phyloP scores from a whole-genome alignment of 1,140 invertebrate genomes.

The Diprion similis region DNA sequence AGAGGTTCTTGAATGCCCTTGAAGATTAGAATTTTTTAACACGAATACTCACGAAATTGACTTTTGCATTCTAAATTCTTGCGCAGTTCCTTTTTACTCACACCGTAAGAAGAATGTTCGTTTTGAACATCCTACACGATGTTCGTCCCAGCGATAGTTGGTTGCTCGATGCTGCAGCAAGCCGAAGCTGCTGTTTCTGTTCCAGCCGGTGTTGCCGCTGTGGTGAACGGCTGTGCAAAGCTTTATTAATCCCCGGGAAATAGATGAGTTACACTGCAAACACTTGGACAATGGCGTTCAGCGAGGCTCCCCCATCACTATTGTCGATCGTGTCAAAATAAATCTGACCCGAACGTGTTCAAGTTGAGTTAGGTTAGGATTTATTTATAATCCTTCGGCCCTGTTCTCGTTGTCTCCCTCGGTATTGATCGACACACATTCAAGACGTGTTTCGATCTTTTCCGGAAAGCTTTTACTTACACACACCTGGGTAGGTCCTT shows the following conservation, averaged over 20 bases:
- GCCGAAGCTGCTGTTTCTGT: neutral
- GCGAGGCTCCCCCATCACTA: neutral
- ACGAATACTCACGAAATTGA: too few relatives aligned
- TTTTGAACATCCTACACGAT: too few relatives aligned
- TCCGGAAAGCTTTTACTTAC: too few relatives aligned
- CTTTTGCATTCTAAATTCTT: too few relatives aligned
- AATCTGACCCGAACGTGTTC: constrained; percentile 5
- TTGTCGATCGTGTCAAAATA: constrained; percentile 5
- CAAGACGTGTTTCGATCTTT: neutral
- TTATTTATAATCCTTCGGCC: constrained; percentile 2
- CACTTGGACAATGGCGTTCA: neutral
- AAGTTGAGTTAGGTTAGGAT: neutral
- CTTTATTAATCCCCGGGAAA: constrained; percentile 5
- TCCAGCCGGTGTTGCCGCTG: neutral
- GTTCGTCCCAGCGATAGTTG: too few relatives aligned
- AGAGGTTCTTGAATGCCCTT: too few relatives aligned
- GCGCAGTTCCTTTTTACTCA: too few relatives aligned
- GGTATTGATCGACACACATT: neutral
- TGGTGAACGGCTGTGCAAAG: neutral
- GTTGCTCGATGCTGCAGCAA: too few relatives aligned
- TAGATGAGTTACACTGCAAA: constrained; percentile 7
- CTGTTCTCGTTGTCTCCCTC: neutral
- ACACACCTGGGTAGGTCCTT: too few relatives aligned
- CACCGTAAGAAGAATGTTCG: too few relatives aligned
- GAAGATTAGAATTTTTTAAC: too few relatives aligned